A percentile compares a stretch with the other conserved stretches of the same genome.
These are phyloP conservation scores for Verasper variegatus DNA, from an alignment of 2,113 vertebrate species.

Conservation along the genomic window DNA sequence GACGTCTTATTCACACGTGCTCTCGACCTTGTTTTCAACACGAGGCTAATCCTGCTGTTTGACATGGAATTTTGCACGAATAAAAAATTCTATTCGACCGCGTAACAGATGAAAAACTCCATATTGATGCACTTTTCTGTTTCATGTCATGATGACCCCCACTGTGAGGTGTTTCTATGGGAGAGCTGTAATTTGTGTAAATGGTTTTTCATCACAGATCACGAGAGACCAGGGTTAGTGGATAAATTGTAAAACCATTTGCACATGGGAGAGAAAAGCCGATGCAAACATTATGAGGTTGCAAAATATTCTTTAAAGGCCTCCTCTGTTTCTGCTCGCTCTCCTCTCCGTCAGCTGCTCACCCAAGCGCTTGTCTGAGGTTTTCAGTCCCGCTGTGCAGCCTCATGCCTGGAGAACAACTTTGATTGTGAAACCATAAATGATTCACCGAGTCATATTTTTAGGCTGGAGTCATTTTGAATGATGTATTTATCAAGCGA, in stretches of 20 bases:
- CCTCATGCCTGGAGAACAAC: constrained; percentile 53
- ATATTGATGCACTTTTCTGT: not conserved
- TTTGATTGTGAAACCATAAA: constrained; percentile 71
- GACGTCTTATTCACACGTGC: constrained; percentile 5
- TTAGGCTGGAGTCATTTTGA: constrained; percentile 56
- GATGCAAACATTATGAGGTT: not conserved
- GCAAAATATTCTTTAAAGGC: not conserved
- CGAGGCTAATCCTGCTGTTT: not conserved
- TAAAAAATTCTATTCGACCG: not conserved
- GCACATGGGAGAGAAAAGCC: not conserved
- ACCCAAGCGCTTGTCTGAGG: constrained; percentile 34
- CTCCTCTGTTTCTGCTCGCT: constrained; percentile 4
- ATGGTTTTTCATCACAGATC: constrained; percentile 10
- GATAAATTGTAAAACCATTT: constrained; percentile 9
- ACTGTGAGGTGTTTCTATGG: not conserved
- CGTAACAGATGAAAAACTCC: not conserved
- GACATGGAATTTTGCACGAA: not conserved
- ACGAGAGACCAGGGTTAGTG: constrained; percentile 3
- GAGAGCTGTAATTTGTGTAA: not conserved
- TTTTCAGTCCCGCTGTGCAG: constrained; percentile 36
- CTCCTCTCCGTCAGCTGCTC: constrained; percentile 30
- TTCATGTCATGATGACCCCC: not conserved
- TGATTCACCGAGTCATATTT: constrained; percentile 66
- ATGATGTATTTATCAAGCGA: constrained; percentile 58
- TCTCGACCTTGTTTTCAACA: not conserved